Percentiles rank a stretch among this genome's conserved stretches.
These are phyloP conservation scores for Drosophila anomalipes DNA, from an alignment of 2,888 invertebrate species.

Conservation along the genomic window DNA sequence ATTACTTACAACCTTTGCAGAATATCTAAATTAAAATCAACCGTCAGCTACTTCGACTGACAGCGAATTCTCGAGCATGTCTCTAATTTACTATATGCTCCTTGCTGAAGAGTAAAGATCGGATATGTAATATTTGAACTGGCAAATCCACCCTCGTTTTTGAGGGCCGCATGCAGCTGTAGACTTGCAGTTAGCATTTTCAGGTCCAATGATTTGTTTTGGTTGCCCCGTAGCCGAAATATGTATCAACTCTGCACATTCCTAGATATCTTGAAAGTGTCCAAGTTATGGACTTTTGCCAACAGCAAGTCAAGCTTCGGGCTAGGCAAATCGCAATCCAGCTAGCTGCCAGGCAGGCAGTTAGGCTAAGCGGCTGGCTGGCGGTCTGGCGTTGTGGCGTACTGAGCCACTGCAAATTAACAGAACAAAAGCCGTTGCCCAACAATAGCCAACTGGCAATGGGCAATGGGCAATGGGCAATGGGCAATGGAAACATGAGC, in stretches of 20 bases:
- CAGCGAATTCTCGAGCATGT: too few relatives aligned
- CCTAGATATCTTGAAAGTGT: slow-evolving; percentile 63
- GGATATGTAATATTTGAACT: not conserved
- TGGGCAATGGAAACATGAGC: slow-evolving; percentile 44
- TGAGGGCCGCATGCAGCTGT: slow-evolving; percentile 31
- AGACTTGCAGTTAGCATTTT: slow-evolving; percentile 5
- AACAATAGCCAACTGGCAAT: slow-evolving; percentile 59
- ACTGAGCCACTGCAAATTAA: slow-evolving; percentile 62
- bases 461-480: slow-evolving; percentile 33
- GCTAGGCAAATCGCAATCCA: slow-evolving; percentile 53
- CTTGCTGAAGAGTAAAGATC: not conserved
- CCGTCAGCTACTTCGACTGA: not conserved
- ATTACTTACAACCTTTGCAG: not conserved
- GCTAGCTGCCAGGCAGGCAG: slow-evolving; percentile 7
- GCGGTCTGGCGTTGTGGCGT: not conserved
- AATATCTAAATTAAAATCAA: not conserved
- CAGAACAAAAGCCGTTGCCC: slow-evolving; percentile 70
- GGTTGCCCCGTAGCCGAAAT: not conserved
- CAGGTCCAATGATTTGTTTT: not conserved
- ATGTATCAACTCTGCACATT: slow-evolving; percentile 38
- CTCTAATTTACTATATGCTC: not conserved
- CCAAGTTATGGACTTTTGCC: slow-evolving; percentile 52
- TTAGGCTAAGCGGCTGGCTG: not conserved
- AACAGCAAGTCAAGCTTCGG: slow-evolving; percentile 52
- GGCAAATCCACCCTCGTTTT: slow-evolving; percentile 9